Evolutionary conservation across 2,797 vertebrate species (phyloP), one percentile per base, ranked within the genome.

Genomic region (Sitta carolinensis): DNA sequence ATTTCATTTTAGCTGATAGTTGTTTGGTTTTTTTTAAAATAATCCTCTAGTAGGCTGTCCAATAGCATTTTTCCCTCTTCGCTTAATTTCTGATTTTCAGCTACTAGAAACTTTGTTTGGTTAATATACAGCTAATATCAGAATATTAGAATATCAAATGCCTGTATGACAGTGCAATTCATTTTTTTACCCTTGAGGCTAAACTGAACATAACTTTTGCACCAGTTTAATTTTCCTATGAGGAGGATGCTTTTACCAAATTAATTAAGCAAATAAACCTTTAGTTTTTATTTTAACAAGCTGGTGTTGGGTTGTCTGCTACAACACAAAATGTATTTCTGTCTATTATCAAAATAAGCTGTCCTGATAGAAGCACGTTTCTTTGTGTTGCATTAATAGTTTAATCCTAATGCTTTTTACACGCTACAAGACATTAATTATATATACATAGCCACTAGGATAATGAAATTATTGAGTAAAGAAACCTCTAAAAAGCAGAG

Each of bases 201-300:
- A 34, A 51, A 58, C 54, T 81, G 38, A 26, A 57, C 4, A 5
- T 32, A 74, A 70, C 23, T 94, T 81, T 38, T 42, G 4, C 17
- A 57, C 11, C 36, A n/a, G 40, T 61, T 76, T 74, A 76, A 69
- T 84, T 78, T 90, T 84, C 25, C n/a, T 64, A 10, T 38, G 50
- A 75, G 50, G 30, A 78, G 38, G n/a, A 16, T 87, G 27, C 9
- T 92, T 94, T 87, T 80, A 59, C 55, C 13, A 92, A 89, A 73
- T 43, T 87, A 84, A 91, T 80, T 64, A 74, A 91, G 34, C 17
- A 83, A 83, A 87, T 50, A 73, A 90, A 82, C 25, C 6, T 84
- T 80, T 40, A 29, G 2, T 75, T 89, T 85, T 77, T 5, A 77
- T 83, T 94, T 90, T 61, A 86, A 72, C 11, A 55, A 64, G 9